Evolutionary conservation across 2,113 vertebrate genomes (phyloP), one percentile per base, ranked within the genome.

Genomic region (Dascyllus trimaculatus): DNA sequence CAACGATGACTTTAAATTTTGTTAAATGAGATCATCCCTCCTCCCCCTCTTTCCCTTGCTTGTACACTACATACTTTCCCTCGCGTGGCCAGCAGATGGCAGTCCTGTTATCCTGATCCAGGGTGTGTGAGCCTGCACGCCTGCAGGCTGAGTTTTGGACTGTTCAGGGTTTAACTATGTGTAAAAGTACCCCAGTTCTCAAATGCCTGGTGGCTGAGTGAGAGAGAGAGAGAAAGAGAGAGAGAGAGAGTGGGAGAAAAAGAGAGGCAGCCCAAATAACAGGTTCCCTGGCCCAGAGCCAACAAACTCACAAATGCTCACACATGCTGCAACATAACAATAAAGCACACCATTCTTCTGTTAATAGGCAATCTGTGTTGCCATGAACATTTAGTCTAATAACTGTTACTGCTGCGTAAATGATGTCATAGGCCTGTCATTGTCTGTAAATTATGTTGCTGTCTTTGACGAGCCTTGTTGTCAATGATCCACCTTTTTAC

Each of bases 111-210:
- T 93, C 93, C 84, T 80, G 80, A 92, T 80, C 57, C 70, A 26
- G 43, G 43, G 21, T 13, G 5, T 22, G 19, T 26, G 38, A 76
- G 68, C 25, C 43, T 18, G 6, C 1, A 13, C 24, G 81, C 85
- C 87, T 88, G 59, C 67, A 82, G 90, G 88, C 82, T 82, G 85
- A 84, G 75, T 81, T 86, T 85, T 82, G 88, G 83, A 92, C 88
- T 91, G 84, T 90, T 93, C 85, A 88, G 86, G 89, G 85, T 90
- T 90, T 91, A 90, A 92, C 90, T 91, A 91, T 89, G 91, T 93
- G 93, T 91, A 93, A 93, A 93, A 92, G 85, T 88, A 92, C 81
- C 81, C 83, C 80, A 85, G 86, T 89, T 92, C 82, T 93, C 76
- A 87, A 89, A 91, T 88, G 86, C 80, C 89, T 90, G 62, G 71